These are phyloP conservation scores for Belonocnema kinseyi DNA, from an alignment of 1,140 invertebrate species.

Conservation along the genomic window DNA sequence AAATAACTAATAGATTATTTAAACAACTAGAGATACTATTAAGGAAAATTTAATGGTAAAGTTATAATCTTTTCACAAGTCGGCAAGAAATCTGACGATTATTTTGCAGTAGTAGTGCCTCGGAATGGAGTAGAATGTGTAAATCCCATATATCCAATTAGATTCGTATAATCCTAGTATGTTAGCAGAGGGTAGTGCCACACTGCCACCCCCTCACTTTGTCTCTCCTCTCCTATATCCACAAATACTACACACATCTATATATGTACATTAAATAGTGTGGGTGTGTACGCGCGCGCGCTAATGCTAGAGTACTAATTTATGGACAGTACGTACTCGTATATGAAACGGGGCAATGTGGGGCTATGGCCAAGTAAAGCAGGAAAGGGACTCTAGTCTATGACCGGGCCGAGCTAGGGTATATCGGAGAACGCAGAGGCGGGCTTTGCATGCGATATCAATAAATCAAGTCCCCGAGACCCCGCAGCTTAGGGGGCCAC, in stretches of 20 bases:
- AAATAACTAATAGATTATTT: too few species aligned
- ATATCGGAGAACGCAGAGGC: slow-evolving; percentile 65
- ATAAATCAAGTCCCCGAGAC: slow-evolving; percentile 75
- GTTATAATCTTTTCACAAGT: background rate
- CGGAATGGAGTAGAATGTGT: slow-evolving; percentile 47
- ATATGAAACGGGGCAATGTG: slow-evolving; percentile 64
- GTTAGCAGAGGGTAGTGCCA: slow-evolving; percentile 58
- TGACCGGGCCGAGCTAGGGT: slow-evolving; percentile 31
- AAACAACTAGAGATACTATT: too few species aligned
- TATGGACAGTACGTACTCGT: slow-evolving; percentile 46
- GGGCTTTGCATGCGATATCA: slow-evolving; percentile 77
- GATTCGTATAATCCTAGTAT: slow-evolving; percentile 70
- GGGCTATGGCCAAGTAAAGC: slow-evolving; percentile 48
- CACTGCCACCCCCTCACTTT: slow-evolving; percentile 43
- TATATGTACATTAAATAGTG: slow-evolving; percentile 33
- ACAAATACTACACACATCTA: slow-evolving; percentile 26
- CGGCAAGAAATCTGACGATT: slow-evolving; percentile 18
- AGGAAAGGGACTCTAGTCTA: slow-evolving; percentile 64
- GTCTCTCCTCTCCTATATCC: slow-evolving; percentile 44
- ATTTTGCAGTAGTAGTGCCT: slow-evolving; percentile 3
- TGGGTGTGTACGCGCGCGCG: slow-evolving; percentile 47
- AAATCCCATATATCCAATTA: slow-evolving; percentile 75
- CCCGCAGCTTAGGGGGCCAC: slow-evolving; percentile 71
- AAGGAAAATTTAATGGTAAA: too few species aligned
- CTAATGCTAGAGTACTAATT: slow-evolving; percentile 72